Evolutionary conservation across 2,113 vertebrate genomes (phyloP), one percentile per base, ranked within the genome.

Genomic region (Fregetta grallaria): DNA sequence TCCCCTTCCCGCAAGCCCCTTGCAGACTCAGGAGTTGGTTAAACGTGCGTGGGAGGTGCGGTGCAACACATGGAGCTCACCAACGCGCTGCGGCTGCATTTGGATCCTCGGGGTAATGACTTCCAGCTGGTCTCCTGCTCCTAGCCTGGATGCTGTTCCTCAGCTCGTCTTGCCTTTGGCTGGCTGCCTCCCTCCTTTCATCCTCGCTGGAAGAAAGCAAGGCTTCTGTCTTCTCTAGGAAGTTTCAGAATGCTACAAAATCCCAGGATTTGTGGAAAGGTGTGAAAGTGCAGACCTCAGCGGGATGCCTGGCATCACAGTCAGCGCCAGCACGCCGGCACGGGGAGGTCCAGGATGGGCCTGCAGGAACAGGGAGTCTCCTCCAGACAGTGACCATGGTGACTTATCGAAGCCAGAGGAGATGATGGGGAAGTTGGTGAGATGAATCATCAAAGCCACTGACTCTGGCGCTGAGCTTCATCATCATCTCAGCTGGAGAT

Each of bases 51-150:
- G n/a, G 61, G 82, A 59, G 21, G 21, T 40, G 20, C 10, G 4
- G 53, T 40, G n/a, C 53, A 59, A 72, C 65, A n/a, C 77, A 45
- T 21, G 71, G 65, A 76, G 42, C 58, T 76, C 77, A 65, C 56
- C 78, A 72, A 29, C 2, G 2, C 0, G 2, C 63, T 47, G 77
- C 5, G 25, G 77, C 71, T 76, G 44, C 22, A 3, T 63, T 71
- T 45, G 50, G 72, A 87, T 77, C 77, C 85, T 44, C 0, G 11
- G 65, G 36, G 38, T 83, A 77, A 83, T 71, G 85, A 59, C 13
- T 83, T 92, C 65, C 90, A 92, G 82, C 90, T 86, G 82, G 67
- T 74, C 47, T 86, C 59, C 67, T 58, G 10, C 83, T 81, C 76
- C 55, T 27, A 71, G 63, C 32, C 77, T 52, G 78, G 71, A 88